phyloP scores from a whole-genome alignment of 2,888 invertebrate genomes.

The Mycalesis mineus region DNA sequence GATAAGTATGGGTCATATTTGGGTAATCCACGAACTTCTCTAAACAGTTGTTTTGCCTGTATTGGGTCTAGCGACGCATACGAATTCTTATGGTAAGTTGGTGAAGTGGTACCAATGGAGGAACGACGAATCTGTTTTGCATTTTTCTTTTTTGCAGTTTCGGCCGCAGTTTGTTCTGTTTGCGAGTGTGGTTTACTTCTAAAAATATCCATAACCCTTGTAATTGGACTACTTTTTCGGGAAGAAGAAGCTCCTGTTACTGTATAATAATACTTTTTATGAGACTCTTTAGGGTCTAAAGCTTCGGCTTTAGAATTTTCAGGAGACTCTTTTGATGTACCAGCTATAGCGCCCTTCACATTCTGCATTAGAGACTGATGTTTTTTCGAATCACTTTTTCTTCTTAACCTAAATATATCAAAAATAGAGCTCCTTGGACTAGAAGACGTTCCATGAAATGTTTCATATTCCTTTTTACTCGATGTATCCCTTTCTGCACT shows the following conservation, averaged over 20 bases:
- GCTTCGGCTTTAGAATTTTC: slow-evolving; percentile 55
- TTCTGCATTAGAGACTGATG: slow-evolving; percentile 52
- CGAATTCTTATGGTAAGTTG: slow-evolving; percentile 72
- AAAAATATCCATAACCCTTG: slow-evolving; percentile 73
- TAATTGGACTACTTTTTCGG: slow-evolving; percentile 70
- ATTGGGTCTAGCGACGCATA: slow-evolving; percentile 69
- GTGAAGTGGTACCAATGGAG: slow-evolving; percentile 70
- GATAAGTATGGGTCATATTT: slow-evolving; percentile 73
- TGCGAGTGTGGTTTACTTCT: slow-evolving; percentile 63
- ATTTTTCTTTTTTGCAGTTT: slow-evolving; percentile 60
- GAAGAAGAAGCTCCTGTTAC: slow-evolving; percentile 72
- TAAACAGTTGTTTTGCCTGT: slow-evolving; percentile 70
- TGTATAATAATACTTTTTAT: slow-evolving; percentile 74
- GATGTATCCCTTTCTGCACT: slow-evolving; percentile 63
- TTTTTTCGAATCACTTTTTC: slow-evolving; percentile 72
- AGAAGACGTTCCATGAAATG: slow-evolving; percentile 72
- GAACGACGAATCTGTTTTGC: slow-evolving; percentile 60
- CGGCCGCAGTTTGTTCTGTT: slow-evolving; percentile 46
- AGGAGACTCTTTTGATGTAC: slow-evolving; percentile 54
- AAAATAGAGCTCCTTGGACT: slow-evolving; percentile 73
- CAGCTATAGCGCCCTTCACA: slow-evolving; percentile 43
- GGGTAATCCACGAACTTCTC: slow-evolving; percentile 70
- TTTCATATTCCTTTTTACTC: slow-evolving; percentile 66
- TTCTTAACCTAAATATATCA: slow-evolving; percentile 71
- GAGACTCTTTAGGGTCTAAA: slow-evolving; percentile 60